A percentile compares a stretch with the other conserved stretches of the same genome.
phyloP scores from a whole-genome alignment of 2,113 vertebrate species.

The Podarcis muralis region DNA sequence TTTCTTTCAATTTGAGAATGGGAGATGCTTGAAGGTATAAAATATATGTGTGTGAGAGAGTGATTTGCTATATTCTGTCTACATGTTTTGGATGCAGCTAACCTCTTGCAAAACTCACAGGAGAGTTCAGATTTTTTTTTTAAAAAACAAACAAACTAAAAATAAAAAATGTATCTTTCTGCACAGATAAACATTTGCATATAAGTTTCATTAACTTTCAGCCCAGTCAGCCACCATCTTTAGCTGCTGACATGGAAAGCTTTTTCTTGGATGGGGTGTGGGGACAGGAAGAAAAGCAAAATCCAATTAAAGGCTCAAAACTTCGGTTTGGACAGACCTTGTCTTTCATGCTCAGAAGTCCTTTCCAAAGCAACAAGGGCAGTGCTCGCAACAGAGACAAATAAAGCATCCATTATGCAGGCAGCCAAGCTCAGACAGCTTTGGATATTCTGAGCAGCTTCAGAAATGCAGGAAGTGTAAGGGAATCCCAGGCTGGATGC shows the following conservation, averaged over 20 bases:
- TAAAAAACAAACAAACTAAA: fast-evolving
- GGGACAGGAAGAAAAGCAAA: not conserved
- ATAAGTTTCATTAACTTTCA: fast-evolving
- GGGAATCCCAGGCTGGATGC: not conserved
- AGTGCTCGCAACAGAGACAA: not conserved
- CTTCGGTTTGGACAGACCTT: not conserved
- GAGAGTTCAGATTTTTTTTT: too few relatives aligned
- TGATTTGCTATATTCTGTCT: fast-evolving
- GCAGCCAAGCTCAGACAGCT: not conserved
- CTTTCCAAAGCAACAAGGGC: not conserved
- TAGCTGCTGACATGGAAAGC: conserved; percentile 26
- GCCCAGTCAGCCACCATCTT: not conserved
- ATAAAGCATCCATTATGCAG: not conserved
- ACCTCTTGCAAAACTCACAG: not conserved
- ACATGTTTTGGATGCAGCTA: not conserved
- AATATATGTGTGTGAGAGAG: not conserved
- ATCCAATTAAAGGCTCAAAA: conserved; percentile 3
- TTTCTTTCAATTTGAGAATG: not conserved
- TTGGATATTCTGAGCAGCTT: not conserved
- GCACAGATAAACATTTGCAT: too few relatives aligned
- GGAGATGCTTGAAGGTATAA: not conserved
- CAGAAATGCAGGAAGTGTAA: not conserved
- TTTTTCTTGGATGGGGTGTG: conserved; percentile 26
- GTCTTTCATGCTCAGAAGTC: conserved; percentile 9
- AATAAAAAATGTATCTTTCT: not conserved